Percentiles rank a stretch among this genome's conserved stretches.
phyloP scores from a whole-genome alignment of 2,797 vertebrate species.

The Myiotriccus ornatus region DNA sequence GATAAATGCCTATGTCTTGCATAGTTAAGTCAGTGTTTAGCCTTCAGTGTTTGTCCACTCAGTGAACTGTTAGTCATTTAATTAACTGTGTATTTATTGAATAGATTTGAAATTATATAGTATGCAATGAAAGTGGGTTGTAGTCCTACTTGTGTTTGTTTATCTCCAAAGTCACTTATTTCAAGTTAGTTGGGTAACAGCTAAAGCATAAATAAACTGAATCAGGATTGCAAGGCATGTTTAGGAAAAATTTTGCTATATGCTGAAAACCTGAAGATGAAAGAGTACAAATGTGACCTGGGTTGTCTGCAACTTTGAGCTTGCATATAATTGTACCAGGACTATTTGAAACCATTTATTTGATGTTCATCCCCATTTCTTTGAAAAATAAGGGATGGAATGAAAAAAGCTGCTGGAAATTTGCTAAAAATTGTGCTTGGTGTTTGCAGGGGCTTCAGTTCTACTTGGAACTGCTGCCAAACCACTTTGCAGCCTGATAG shows the following conservation, averaged over 20 bases:
- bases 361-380: neutral
- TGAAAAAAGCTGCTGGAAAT: neutral
- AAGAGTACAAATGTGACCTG: neutral
- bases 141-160: neutral
- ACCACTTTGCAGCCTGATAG: neutral
- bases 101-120: neutral
- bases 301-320: neutral
- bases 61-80: neutral
- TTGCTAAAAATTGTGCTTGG: neutral
- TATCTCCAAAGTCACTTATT: neutral
- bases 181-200: neutral
- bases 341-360: constrained; percentile 9
- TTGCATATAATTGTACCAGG: neutral
- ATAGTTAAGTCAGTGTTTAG: neutral
- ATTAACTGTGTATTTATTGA: neutral
- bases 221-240: neutral
- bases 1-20: neutral
- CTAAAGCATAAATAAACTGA: neutral
- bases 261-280: neutral
- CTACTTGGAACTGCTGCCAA: neutral
- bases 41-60: neutral
- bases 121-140: neutral
- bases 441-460: neutral
- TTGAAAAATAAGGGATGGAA: neutral
- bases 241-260: neutral